A percentile compares a stretch with the other conserved stretches of the same genome.
Evolutionary conservation across 2,888 invertebrate genomes (phyloP).

Genomic region (Drosophila maculinotata): DNA sequence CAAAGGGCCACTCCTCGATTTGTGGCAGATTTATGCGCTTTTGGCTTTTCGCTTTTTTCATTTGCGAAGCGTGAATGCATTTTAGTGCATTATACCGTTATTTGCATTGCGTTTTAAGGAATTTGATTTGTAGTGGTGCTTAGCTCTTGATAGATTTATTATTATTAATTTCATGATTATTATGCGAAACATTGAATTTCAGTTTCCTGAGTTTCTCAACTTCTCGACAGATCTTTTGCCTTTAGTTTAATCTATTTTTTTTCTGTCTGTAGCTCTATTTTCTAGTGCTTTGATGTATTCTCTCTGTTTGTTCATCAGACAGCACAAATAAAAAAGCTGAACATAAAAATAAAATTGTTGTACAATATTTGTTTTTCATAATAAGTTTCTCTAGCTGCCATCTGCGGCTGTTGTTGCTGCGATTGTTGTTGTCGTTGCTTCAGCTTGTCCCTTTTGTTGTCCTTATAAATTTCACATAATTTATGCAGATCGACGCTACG

Average conservation of each 20-base stretch:
- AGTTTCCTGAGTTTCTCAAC: too few relatives aligned
- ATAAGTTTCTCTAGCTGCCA: slow-evolving; percentile 63
- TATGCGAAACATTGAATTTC: background rate
- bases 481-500: slow-evolving; percentile 79
- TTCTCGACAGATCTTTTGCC: too few relatives aligned
- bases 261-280: too few relatives aligned
- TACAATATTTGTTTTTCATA: slow-evolving; percentile 72
- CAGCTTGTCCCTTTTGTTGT: slow-evolving; percentile 62
- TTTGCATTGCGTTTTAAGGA: background rate
- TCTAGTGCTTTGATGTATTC: too few relatives aligned
- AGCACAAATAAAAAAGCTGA: slow-evolving; percentile 20
- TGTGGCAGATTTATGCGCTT: slow-evolving; percentile 47
- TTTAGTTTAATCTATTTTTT: too few relatives aligned
- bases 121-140: background rate
- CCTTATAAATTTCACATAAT: slow-evolving; percentile 77
- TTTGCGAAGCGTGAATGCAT: background rate
- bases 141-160: background rate
- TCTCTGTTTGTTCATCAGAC: slow-evolving; percentile 9
- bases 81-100: background rate
- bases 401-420: slow-evolving; percentile 36
- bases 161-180: background rate
- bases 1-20: slow-evolving; percentile 18
- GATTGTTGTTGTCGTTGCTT: slow-evolving; percentile 15
- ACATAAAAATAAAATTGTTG: slow-evolving; percentile 59
- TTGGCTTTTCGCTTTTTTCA: background rate